Conservation (phyloP, 2,113 vertebrate genomes). For the Pseudorhombus dupliciocellatus region DNA sequence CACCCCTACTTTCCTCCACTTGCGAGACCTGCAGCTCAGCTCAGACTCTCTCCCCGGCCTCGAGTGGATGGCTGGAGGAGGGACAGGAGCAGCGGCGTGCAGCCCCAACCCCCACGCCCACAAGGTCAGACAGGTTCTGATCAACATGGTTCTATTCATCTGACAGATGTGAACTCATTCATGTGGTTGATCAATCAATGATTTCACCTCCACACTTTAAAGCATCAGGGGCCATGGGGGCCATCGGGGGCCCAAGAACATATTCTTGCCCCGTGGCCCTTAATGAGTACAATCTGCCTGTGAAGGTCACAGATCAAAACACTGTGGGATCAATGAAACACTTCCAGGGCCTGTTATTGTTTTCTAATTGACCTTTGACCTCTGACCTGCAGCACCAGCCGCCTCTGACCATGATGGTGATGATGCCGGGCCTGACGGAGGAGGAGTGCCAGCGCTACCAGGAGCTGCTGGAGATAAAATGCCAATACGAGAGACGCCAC, state of each 20-base stretch:
- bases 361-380: conserved; percentile 24
- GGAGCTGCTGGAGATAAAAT: conserved; percentile 86
- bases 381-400: conserved; percentile 49
- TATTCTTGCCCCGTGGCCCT: no score
- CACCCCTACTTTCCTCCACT: conserved; percentile 63
- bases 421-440: conserved; percentile 84
- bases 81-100: conserved; percentile 2
- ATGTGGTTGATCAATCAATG: no score
- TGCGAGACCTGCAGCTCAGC: conserved; percentile 83
- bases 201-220: no score
- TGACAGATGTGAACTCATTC: no score
- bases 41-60: conserved; percentile 79
- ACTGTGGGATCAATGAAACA: neutral
- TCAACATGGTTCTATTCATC: no score
- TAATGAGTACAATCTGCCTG: no score
- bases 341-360: neutral
- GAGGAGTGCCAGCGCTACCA: conserved; percentile 87
- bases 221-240: no score
- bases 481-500: conserved; percentile 80
- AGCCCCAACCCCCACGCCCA: conserved; percentile 50
- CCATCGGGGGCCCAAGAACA: no score
- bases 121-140: conserved; percentile 19
- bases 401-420: conserved; percentile 62
- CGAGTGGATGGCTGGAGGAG: conserved; percentile 29
- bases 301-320: neutral